phyloP scores from a whole-genome alignment of 2,113 vertebrate genomes.

The Bos taurus region ARS-UCD2.0 NC_037356.1:49777501-49778000 shows the following conservation, averaged over 20 bases:
- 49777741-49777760: background rate
- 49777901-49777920: background rate
- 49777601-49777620: background rate
- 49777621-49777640: background rate
- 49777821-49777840: rapidly evolving
- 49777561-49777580: background rate
- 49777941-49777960: rapidly evolving
- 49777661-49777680: background rate
- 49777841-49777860: background rate
- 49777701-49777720: background rate
- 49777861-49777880: background rate
- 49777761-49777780: background rate
- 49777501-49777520: rapidly evolving
- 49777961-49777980: rapidly evolving
- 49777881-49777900: background rate
- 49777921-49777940: rapidly evolving
- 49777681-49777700: background rate
- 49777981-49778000: rapidly evolving
- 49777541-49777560: rapidly evolving
- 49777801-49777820: background rate
- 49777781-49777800: rapidly evolving
- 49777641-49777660: background rate
- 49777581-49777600: background rate
- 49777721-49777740: rapidly evolving
- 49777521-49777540: rapidly evolving